Evolutionary conservation across 2,888 invertebrate species (phyloP), one percentile per base, ranked within the genome.

Genomic region (Sipunculus nudus): DNA sequence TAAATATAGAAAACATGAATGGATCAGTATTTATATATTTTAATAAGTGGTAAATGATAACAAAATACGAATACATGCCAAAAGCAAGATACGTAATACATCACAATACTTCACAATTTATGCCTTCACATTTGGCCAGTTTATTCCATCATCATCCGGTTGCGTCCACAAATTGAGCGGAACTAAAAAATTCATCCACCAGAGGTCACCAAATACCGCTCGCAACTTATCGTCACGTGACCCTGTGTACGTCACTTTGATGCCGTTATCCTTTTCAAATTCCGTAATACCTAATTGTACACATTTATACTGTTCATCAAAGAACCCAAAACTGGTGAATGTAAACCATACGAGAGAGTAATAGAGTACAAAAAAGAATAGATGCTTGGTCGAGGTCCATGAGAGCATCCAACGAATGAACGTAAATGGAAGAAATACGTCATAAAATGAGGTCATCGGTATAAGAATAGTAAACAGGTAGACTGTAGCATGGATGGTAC

Each of bases 131-230:
- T 56, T 48, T 23, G 46, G 25, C 79, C 79, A 79, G 26, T 59
- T 59, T 13, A 76, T 58, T 0, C 78, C 77, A 50, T 79, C 74
- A 4, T 78, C 78, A 16, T 63, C 59, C 0, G 72, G 67, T 3
- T 73, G 70, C 26, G 61, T 75, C 19, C 75, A 16, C 53, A 63
- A 68, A 62, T 78, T 76, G 5, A 75, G 41, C 2, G 80, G 80
- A 10, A 79, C 21, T 2, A 80, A 19, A 41, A 79, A 71, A 53
- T 75, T 77, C 6, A 77, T 54, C 16, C 59, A 26, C 77, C 77
- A 78, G 50, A 71, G 68, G 23, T 64, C 53, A 21, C 80, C 80
- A 47, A 77, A 77, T 28, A 78, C 76, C 5, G 72, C 67, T 23
- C 62, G 50, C 3, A 78, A 21, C 56, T 75, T 77, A 5, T 63